Conservation (phyloP, 92 coral and sea anemone species). For the Diadumene lineata region DNA sequence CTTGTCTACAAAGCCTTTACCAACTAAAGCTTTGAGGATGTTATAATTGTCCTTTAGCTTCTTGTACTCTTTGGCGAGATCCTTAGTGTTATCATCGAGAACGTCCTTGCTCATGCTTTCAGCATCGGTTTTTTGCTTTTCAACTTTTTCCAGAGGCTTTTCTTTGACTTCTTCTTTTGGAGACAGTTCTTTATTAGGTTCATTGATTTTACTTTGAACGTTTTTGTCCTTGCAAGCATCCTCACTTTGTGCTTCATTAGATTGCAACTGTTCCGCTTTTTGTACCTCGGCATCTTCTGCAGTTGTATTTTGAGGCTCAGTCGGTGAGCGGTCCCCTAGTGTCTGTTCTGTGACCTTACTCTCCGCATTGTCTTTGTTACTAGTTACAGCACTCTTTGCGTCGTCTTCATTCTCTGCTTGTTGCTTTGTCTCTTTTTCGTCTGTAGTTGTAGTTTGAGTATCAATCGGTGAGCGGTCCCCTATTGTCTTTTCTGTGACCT, state of each 20-base stretch:
- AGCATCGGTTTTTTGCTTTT: not conserved
- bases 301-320: not conserved
- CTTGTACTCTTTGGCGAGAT: conserved; percentile 31
- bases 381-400: not conserved
- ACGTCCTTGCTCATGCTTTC: not conserved
- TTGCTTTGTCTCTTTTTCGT: not conserved
- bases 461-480: not conserved
- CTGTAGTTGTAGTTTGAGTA: not conserved
- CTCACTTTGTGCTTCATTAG: not conserved
- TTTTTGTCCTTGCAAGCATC: not conserved
- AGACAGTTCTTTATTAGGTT: too few relatives aligned
- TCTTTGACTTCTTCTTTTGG: not conserved
- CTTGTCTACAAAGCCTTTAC: conserved; percentile 76
- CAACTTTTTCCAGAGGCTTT: not conserved
- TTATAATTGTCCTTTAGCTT: conserved; percentile 55
- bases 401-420: not conserved
- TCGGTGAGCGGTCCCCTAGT: not conserved
- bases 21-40: conserved; percentile 71
- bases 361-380: not conserved
- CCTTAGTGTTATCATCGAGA: not conserved
- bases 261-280: too few relatives aligned
- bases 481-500: not conserved
- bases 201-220: not conserved
- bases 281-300: not conserved
- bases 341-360: not conserved